A percentile compares a stretch with the other conserved stretches of the same genome.
phyloP scores from a whole-genome alignment of 2,113 vertebrate genomes.

The Mustelus asterias region DNA sequence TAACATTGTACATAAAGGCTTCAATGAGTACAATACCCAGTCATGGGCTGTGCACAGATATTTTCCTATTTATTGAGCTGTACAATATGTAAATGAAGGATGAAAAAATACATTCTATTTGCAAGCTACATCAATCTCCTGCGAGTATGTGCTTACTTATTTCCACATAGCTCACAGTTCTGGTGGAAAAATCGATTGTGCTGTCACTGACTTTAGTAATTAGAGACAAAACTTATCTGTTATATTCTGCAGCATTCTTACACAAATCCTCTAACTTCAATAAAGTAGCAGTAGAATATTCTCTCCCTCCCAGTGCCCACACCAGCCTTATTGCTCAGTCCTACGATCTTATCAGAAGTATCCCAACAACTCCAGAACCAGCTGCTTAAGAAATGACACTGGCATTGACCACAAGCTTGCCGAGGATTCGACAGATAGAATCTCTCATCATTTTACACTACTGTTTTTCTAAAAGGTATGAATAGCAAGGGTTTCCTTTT shows the following conservation, averaged over 20 bases:
- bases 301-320: neutral
- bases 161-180: neutral
- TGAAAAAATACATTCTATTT: neutral
- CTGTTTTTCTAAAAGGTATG: too few relatives aligned
- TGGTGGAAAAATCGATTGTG: neutral
- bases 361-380: too few relatives aligned
- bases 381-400: too few relatives aligned
- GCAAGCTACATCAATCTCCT: neutral
- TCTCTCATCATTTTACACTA: too few relatives aligned
- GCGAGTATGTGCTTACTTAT: neutral
- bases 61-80: constrained; percentile 16
- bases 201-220: neutral
- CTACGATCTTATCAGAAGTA: too few relatives aligned
- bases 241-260: neutral
- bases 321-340: neutral
- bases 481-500: too few relatives aligned
- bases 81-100: constrained; percentile 20
- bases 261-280: neutral
- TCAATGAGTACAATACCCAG: neutral
- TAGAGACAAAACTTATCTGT: neutral
- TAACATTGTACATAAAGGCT: neutral
- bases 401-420: too few relatives aligned
- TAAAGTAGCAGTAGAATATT: neutral
- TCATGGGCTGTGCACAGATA: neutral
- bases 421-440: too few relatives aligned